A percentile compares a stretch with the other conserved stretches of the same genome.
Evolutionary conservation across 2,888 invertebrate genomes (phyloP).

Genomic region (Seladonia tumulorum): DNA sequence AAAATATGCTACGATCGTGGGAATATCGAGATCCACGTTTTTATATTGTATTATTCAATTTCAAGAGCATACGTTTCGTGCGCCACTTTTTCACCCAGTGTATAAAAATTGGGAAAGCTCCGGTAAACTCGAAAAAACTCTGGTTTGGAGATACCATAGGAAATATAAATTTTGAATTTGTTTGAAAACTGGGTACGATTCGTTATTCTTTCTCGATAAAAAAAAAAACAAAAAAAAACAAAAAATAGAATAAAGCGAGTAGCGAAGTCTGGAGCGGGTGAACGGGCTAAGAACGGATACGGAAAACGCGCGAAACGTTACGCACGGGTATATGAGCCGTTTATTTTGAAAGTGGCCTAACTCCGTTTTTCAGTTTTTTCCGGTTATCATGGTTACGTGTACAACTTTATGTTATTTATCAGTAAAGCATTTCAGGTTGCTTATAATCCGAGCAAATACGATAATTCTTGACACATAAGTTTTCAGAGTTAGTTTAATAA

Average conservation of each 20-base stretch:
- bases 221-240: neutral
- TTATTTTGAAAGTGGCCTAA: too few relatives aligned
- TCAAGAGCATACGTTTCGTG: neutral
- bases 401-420: too few relatives aligned
- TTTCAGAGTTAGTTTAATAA: too few relatives aligned
- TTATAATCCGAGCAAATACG: too few relatives aligned
- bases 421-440: too few relatives aligned
- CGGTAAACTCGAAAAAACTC: neutral
- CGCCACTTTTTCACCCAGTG: neutral
- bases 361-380: too few relatives aligned
- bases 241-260: neutral
- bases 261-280: neutral
- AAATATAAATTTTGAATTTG: neutral
- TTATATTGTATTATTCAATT: conserved; percentile 1
- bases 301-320: conserved; percentile 4
- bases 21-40: neutral
- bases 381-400: too few relatives aligned
- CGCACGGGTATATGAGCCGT: too few relatives aligned
- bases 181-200: neutral
- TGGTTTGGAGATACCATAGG: neutral
- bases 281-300: neutral
- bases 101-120: neutral
- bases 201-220: neutral
- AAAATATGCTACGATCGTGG: neutral
- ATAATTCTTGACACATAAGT: too few relatives aligned